phyloP scores from a whole-genome alignment of 2,797 vertebrate species.

The Lagorchestes hirsutus region DNA sequence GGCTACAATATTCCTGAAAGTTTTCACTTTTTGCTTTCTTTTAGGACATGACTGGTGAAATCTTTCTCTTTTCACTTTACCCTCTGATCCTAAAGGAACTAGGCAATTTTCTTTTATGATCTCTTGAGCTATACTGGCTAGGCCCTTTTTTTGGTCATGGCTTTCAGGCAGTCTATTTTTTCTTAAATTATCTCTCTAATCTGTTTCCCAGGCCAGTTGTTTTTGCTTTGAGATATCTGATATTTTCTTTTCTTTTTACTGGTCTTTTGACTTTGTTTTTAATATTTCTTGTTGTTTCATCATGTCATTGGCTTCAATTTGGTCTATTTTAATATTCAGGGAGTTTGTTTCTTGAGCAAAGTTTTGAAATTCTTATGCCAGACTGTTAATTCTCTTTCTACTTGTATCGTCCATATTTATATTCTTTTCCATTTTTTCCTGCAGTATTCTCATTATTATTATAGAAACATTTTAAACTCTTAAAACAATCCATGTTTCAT shows the following conservation, averaged over 20 bases:
- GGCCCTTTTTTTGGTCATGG: no score
- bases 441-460: not conserved
- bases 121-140: no score
- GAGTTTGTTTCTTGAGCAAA: not conserved
- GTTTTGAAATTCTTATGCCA: not conserved
- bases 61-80: no score
- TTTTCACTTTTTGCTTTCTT: no score
- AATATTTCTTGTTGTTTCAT: not conserved
- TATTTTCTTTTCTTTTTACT: not conserved
- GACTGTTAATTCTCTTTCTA: not conserved
- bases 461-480: not conserved
- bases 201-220: no score
- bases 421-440: not conserved
- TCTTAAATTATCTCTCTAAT: no score
- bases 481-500: not conserved
- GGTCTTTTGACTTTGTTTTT: not conserved
- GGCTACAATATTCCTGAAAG: no score
- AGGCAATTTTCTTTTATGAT: no score
- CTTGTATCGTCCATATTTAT: not conserved
- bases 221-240: no score
- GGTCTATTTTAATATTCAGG: not conserved
- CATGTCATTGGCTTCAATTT: not conserved
- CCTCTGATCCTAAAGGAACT: no score
- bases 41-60: no score
- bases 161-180: no score